phyloP scores from a whole-genome alignment of 2,113 vertebrate species.

The Phaetusa simplex region DNA sequence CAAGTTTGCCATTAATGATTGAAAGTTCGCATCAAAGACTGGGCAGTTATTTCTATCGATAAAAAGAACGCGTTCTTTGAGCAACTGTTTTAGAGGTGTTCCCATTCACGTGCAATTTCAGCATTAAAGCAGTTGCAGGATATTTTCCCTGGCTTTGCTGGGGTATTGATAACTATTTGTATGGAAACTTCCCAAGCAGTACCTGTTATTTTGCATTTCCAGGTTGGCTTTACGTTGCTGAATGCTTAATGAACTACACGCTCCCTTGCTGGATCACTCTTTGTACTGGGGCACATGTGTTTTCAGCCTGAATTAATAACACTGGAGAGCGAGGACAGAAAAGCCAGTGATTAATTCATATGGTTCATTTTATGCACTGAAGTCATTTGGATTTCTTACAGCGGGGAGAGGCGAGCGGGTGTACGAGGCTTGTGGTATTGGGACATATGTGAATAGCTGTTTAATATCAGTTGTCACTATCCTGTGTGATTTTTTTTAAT shows the following conservation, averaged over 20 bases:
- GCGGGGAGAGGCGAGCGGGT: not conserved
- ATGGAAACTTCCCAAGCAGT: not conserved
- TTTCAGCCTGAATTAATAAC: constrained; percentile 27
- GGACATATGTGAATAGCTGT: constrained; percentile 42
- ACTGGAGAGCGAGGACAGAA: not conserved
- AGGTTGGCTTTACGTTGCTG: not conserved
- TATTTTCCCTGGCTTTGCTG: not conserved
- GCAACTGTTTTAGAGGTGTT: not conserved
- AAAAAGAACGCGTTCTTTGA: not conserved
- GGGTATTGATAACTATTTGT: not conserved
- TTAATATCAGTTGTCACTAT: constrained; percentile 36
- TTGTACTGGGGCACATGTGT: not conserved
- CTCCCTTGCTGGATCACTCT: not conserved
- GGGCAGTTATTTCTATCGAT: not conserved
- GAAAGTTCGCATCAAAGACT: not conserved
- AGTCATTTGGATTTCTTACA: constrained; percentile 30
- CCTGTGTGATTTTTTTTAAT: not conserved
- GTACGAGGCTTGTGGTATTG: not conserved
- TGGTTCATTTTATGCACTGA: constrained; percentile 51
- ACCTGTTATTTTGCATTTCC: not conserved
- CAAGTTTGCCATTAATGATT: not conserved
- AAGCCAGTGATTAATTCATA: constrained; percentile 19
- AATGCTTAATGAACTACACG: rapidly evolving
- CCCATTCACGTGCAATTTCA: not conserved
- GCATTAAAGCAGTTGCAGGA: not conserved